phyloP scores from a whole-genome alignment of 2,113 vertebrate species.

The Pomatostomus ruficeps region DNA sequence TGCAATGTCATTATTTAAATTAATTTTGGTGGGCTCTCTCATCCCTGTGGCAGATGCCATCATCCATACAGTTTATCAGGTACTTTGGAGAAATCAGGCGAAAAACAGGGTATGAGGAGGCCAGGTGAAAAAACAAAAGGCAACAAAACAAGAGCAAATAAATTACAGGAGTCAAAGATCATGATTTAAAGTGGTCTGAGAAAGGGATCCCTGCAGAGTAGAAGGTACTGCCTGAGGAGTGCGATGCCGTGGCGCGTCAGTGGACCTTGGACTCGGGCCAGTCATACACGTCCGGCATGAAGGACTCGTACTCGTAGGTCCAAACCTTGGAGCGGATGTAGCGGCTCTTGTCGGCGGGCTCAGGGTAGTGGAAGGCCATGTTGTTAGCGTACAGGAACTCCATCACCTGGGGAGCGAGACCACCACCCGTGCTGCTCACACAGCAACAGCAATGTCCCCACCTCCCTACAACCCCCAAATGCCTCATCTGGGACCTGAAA shows the following conservation, averaged over 20 bases:
- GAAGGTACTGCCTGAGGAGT: neutral
- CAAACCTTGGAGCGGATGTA: conserved; percentile 84
- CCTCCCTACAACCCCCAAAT: accelerated
- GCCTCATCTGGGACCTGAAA: accelerated
- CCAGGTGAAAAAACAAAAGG: accelerated
- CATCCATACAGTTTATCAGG: neutral
- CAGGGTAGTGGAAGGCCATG: conserved; percentile 95
- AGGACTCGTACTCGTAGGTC: conserved; percentile 87
- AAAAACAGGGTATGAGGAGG: neutral
- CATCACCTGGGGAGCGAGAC: conserved; percentile 72
- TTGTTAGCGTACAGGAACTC: conserved; percentile 89
- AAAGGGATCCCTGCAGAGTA: conserved; percentile 51
- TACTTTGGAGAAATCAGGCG: neutral
- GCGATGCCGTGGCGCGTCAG: neutral
- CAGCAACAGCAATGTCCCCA: too few relatives aligned
- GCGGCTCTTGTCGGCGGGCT: conserved; percentile 83
- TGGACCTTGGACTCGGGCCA: conserved; percentile 81
- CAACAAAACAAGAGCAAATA: neutral
- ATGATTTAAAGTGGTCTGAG: neutral
- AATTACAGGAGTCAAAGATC: conserved; percentile 2
- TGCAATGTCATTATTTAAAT: neutral
- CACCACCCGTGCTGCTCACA: too few relatives aligned
- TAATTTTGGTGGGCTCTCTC: neutral
- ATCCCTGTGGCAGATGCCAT: neutral
- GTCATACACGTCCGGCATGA: conserved; percentile 90